A percentile compares a stretch with the other conserved stretches of the same genome.
These are phyloP conservation scores for Calephelis perditalis DNA, from an alignment of 2,888 invertebrate species.

Conservation along the genomic window DNA sequence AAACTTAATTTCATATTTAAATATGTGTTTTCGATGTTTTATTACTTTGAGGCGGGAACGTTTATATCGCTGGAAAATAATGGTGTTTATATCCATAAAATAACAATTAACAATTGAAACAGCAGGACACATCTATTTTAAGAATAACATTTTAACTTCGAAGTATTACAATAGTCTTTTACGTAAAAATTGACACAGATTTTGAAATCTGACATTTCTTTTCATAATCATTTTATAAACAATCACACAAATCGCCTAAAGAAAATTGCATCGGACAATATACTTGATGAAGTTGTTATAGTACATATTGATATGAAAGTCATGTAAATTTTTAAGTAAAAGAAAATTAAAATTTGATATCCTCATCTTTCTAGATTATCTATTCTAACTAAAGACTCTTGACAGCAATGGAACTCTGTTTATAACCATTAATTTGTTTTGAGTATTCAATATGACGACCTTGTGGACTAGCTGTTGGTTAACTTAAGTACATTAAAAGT, in stretches of 20 bases:
- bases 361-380: not conserved
- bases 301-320: no score
- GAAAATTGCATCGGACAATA: no score
- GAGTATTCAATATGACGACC: conserved; percentile 29
- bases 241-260: no score
- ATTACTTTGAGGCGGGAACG: conserved; percentile 27
- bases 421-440: conserved; percentile 6
- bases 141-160: conserved; percentile 10
- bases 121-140: conserved; percentile 8
- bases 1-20: conserved; percentile 72
- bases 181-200: no score
- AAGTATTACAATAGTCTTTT: not conserved
- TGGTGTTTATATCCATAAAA: conserved; percentile 7
- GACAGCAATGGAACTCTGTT: conserved; percentile 10
- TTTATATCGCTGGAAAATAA: conserved; percentile 10
- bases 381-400: conserved; percentile 9
- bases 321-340: no score
- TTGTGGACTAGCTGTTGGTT: conserved; percentile 38
- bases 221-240: no score
- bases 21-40: conserved; percentile 53
- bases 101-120: conserved; percentile 2
- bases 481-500: conserved; percentile 42
- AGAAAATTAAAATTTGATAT: no score
- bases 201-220: no score
- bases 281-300: no score